These are phyloP conservation scores for Schizothorax lantsangensis DNA, from an alignment of 2,797 vertebrate genomes.

Conservation along the genomic window DNA sequence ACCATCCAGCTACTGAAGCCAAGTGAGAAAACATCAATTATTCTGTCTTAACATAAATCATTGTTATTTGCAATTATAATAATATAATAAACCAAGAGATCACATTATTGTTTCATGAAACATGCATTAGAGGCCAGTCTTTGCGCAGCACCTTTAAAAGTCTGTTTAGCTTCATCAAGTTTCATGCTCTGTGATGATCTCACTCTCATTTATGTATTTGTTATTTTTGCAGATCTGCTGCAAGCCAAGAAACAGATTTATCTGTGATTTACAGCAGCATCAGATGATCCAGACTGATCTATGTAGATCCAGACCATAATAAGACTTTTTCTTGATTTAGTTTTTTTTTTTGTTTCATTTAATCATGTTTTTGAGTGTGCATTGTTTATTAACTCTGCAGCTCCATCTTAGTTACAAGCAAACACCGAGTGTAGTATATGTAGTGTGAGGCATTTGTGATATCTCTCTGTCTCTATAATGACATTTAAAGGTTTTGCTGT, in stretches of 20 bases:
- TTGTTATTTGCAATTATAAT: background rate
- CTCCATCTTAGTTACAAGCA: no score
- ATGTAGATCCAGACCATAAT: background rate
- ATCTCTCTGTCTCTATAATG: no score
- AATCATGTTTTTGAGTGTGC: background rate
- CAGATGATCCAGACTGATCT: background rate
- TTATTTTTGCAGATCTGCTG: background rate
- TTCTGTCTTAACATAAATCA: background rate
- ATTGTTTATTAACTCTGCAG: background rate
- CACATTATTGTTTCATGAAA: no score
- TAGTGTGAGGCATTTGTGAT: no score
- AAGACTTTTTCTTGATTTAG: background rate
- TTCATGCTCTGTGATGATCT: background rate
- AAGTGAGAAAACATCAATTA: background rate
- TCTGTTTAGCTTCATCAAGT: background rate
- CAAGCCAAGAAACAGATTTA: background rate
- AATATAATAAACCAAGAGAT: no score
- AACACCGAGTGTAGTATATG: no score
- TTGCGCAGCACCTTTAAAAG: background rate
- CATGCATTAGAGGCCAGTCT: no score
- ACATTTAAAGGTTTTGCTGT: no score
- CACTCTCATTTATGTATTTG: background rate
- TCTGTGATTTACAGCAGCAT: slow-evolving; percentile 37
- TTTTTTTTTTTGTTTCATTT: background rate
- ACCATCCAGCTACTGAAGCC: background rate